Conservation (phyloP, 2,888 invertebrate species). For the Ptychoptera contaminata region DNA sequence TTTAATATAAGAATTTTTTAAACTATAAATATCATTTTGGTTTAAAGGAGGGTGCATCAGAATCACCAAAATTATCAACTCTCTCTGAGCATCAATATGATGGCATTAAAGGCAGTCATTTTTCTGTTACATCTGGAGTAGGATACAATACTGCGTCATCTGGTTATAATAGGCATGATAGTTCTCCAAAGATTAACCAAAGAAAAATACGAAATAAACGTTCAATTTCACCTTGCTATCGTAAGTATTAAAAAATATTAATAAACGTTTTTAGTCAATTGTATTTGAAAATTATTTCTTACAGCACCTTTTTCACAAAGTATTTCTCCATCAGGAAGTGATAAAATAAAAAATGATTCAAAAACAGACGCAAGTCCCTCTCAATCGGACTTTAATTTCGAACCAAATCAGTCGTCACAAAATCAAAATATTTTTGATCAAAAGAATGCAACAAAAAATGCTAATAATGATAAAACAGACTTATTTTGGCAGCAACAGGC, state of each 20-base stretch:
- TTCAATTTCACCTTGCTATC: constrained; percentile 9
- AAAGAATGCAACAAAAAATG: constrained; percentile 16
- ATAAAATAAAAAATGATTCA: not conserved
- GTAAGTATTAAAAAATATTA: not conserved
- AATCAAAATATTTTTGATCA: constrained; percentile 10
- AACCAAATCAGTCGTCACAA: too few species aligned
- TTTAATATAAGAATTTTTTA: not conserved
- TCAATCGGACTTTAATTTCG: too few species aligned
- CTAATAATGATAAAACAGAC: constrained; percentile 18
- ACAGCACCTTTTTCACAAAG: too few species aligned
- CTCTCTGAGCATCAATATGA: constrained; percentile 22
- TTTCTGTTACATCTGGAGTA: constrained; percentile 27
- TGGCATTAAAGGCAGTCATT: constrained; percentile 23
- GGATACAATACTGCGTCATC: constrained; percentile 23
- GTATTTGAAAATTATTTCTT: not conserved
- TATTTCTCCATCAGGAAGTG: not conserved
- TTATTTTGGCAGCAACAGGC: constrained; percentile 15
- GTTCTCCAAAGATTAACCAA: constrained; percentile 23
- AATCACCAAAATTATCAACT: constrained; percentile 8
- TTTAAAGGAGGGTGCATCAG: constrained; percentile 8
- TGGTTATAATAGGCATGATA: not conserved
- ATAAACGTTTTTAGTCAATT: not conserved
- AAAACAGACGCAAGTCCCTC: not conserved
- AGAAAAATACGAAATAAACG: constrained; percentile 14
- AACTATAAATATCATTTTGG: not conserved